These are phyloP conservation scores for Nyctibius grandis DNA, from an alignment of 2,797 vertebrate genomes.

Conservation along the genomic window DNA sequence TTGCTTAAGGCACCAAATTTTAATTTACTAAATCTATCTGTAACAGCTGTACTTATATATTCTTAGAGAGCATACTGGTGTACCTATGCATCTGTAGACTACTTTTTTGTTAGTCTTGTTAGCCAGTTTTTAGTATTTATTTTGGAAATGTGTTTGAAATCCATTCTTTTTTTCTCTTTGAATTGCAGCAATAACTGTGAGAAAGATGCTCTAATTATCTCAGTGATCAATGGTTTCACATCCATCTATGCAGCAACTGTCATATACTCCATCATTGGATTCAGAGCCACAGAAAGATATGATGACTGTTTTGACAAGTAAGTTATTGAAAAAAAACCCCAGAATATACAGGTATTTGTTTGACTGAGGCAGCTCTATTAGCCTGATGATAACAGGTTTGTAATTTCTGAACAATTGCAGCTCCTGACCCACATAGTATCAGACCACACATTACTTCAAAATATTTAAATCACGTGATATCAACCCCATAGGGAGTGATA, in stretches of 20 bases:
- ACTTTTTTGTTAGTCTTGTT: not conserved
- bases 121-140: not conserved
- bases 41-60: not conserved
- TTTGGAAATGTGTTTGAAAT: not conserved
- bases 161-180: not conserved
- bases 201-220: slow-evolving; percentile 86
- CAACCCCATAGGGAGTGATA: not conserved
- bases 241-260: slow-evolving; percentile 87
- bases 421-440: not conserved
- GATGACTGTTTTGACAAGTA: slow-evolving; percentile 83
- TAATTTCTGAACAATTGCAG: not conserved
- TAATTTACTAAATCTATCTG: not conserved
- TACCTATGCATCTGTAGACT: not conserved
- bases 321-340: not conserved
- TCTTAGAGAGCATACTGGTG: not conserved
- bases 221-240: slow-evolving; percentile 87
- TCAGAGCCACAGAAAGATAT: slow-evolving; percentile 87
- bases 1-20: not conserved
- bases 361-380: not conserved
- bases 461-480: not conserved
- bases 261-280: slow-evolving; percentile 90
- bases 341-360: not conserved
- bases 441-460: not conserved
- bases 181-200: slow-evolving; percentile 90
- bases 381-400: not conserved